Conservation (phyloP, 2,888 invertebrate genomes). For the Clanis bilineata region DNA sequence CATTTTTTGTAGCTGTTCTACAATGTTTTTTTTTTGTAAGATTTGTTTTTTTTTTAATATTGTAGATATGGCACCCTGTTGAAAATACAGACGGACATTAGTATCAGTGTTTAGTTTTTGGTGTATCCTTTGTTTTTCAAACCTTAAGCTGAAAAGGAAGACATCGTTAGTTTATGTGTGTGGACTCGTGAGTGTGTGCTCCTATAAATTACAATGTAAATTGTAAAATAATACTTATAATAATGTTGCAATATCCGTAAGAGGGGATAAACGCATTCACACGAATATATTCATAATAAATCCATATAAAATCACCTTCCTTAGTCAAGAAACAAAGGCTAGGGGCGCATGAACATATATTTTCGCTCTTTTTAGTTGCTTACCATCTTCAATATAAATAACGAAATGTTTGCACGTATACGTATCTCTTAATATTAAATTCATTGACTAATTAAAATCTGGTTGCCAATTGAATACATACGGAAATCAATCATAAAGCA, state of each 20-base stretch:
- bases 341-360: not conserved
- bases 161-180: constrained; percentile 31
- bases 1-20: constrained; percentile 31
- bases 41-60: constrained; percentile 35
- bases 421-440: not conserved
- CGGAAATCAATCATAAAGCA: no score
- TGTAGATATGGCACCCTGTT: constrained; percentile 69
- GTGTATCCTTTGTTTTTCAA: constrained; percentile 41
- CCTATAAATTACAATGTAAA: not conserved
- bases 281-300: not conserved
- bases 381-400: not conserved
- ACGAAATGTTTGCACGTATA: not conserved
- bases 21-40: constrained; percentile 41
- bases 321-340: not conserved
- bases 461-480: no score
- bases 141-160: constrained; percentile 62
- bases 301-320: not conserved
- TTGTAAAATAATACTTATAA: not conserved
- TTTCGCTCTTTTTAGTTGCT: not conserved
- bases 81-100: constrained; percentile 76
- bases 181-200: not conserved
- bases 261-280: not conserved
- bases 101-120: constrained; percentile 53
- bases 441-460: no score
- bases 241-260: constrained; percentile 1